These are phyloP conservation scores for Caenorhabditis angaria DNA, from an alignment of 2,888 invertebrate species.

Conservation along the genomic window DNA sequence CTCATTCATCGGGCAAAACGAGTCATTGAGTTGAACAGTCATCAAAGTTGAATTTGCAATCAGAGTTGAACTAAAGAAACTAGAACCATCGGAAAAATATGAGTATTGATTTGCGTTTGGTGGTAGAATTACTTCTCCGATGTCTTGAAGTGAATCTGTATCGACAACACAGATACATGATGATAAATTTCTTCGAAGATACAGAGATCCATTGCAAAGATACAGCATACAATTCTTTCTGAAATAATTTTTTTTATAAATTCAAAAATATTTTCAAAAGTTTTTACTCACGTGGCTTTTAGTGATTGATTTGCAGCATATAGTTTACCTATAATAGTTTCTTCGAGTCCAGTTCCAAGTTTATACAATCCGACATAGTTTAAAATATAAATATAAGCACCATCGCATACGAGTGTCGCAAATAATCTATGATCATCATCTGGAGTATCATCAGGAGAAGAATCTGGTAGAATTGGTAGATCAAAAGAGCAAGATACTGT, in stretches of 20 bases:
- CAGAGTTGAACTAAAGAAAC: slow-evolving; percentile 62
- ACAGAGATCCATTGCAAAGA: slow-evolving; percentile 67
- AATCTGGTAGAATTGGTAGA: slow-evolving; percentile 48
- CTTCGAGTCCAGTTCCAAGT: slow-evolving; percentile 92
- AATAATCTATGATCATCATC: slow-evolving; percentile 55
- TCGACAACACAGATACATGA: slow-evolving; percentile 69
- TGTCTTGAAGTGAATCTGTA: slow-evolving; percentile 60
- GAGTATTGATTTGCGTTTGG: slow-evolving; percentile 52
- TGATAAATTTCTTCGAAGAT: slow-evolving; percentile 67
- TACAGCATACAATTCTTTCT: slow-evolving; percentile 63
- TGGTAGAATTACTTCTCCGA: slow-evolving; percentile 62
- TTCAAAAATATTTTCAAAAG: neutral
- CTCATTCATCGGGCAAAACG: slow-evolving; percentile 56
- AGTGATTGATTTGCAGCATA: slow-evolving; percentile 83
- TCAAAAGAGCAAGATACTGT: slow-evolving; percentile 46
- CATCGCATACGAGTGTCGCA: slow-evolving; percentile 78
- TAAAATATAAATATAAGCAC: slow-evolving; percentile 85
- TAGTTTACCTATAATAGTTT: slow-evolving; percentile 89
- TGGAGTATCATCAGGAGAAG: slow-evolving; percentile 54
- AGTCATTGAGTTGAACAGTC: slow-evolving; percentile 65
- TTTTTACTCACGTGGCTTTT: slow-evolving; percentile 73
- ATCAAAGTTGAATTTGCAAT: slow-evolving; percentile 63
- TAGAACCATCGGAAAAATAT: slow-evolving; percentile 62
- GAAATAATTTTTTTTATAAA: slow-evolving; percentile 17
- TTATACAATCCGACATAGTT: slow-evolving; percentile 85